These are phyloP conservation scores for Cylloceria caligata DNA, from an alignment of 2,888 invertebrate genomes.

Conservation along the genomic window DNA sequence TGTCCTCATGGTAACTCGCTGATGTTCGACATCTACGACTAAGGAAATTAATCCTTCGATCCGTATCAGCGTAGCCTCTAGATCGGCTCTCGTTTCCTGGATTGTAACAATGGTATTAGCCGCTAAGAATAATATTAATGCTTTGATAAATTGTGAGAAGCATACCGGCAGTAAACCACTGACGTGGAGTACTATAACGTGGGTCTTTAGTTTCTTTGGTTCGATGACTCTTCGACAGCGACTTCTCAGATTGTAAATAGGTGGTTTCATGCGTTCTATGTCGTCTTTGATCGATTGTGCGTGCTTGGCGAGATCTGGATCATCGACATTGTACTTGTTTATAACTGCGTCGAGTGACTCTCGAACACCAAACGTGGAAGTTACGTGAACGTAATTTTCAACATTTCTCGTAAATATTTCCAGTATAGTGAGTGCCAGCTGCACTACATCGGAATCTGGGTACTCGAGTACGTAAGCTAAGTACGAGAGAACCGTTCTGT, in stretches of 20 bases:
- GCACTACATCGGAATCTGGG: slow-evolving; percentile 79
- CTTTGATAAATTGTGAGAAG: not conserved
- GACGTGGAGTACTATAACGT: slow-evolving; percentile 81
- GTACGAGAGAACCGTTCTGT: slow-evolving; percentile 83
- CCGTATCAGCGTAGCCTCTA: slow-evolving; percentile 82
- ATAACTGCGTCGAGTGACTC: slow-evolving; percentile 82
- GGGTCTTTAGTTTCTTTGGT: slow-evolving; percentile 82
- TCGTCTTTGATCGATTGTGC: slow-evolving; percentile 81
- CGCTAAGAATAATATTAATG: too few relatives aligned
- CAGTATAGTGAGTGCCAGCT: slow-evolving; percentile 80
- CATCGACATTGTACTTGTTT: slow-evolving; percentile 79
- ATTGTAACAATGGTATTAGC: not conserved
- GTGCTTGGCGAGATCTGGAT: slow-evolving; percentile 79
- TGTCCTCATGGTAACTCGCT: slow-evolving; percentile 84
- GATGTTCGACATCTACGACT: slow-evolving; percentile 84
- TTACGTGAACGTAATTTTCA: slow-evolving; percentile 83
- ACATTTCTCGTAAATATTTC: slow-evolving; percentile 82
- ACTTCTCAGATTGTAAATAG: slow-evolving; percentile 83
- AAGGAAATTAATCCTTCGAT: slow-evolving; percentile 83
- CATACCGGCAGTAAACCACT: slow-evolving; percentile 81
- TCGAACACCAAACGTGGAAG: slow-evolving; percentile 82
- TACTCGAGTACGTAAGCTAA: slow-evolving; percentile 81
- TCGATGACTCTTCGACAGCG: slow-evolving; percentile 83
- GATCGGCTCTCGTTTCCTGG: slow-evolving; percentile 82
- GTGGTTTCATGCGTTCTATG: slow-evolving; percentile 83